A percentile compares a stretch with the other conserved stretches of the same genome.
These are phyloP conservation scores for Bradypodion pumilum DNA, from an alignment of 2,797 vertebrate species.

Conservation along the genomic window DNA sequence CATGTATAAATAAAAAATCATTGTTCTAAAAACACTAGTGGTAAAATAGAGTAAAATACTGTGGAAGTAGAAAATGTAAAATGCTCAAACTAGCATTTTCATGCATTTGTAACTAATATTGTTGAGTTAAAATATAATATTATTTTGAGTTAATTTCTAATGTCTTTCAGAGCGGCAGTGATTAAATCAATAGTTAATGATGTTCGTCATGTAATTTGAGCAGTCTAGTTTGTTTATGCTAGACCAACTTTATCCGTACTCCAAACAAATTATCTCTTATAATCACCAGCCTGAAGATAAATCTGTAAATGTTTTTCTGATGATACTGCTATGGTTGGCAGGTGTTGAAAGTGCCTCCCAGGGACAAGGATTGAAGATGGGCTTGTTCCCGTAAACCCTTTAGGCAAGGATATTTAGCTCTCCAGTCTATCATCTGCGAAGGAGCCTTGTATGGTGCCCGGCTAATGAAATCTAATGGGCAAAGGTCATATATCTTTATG, in stretches of 20 bases:
- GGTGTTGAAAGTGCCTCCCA: slow-evolving; percentile 98
- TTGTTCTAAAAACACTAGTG: not conserved
- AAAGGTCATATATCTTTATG: slow-evolving; percentile 86
- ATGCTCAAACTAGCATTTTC: not conserved
- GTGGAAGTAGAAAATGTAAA: not conserved
- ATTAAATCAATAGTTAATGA: slow-evolving; percentile 89
- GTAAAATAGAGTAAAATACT: not conserved
- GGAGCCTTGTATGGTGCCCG: slow-evolving; percentile 83
- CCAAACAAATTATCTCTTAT: slow-evolving; percentile 99
- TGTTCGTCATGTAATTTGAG: slow-evolving; percentile 88
- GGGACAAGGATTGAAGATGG: slow-evolving; percentile 98
- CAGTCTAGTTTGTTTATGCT: slow-evolving; percentile 99
- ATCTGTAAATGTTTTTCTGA: slow-evolving; percentile 99
- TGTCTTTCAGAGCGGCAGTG: slow-evolving; percentile 71
- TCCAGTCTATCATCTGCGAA: slow-evolving; percentile 80
- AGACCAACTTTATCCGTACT: slow-evolving; percentile 98
- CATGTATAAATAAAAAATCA: not conserved
- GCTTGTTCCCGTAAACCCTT: slow-evolving; percentile 82
- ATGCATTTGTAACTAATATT: slow-evolving; percentile 31
- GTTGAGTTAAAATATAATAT: slow-evolving; percentile 52
- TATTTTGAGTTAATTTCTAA: slow-evolving; percentile 62
- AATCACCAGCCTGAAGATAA: slow-evolving; percentile 99
- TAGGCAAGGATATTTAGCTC: slow-evolving; percentile 84
- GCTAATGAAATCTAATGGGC: slow-evolving; percentile 86
- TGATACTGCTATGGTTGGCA: slow-evolving; percentile 97